Evolutionary conservation across 2,113 vertebrate genomes (phyloP).

Genomic region (Mirza zaza): DNA sequence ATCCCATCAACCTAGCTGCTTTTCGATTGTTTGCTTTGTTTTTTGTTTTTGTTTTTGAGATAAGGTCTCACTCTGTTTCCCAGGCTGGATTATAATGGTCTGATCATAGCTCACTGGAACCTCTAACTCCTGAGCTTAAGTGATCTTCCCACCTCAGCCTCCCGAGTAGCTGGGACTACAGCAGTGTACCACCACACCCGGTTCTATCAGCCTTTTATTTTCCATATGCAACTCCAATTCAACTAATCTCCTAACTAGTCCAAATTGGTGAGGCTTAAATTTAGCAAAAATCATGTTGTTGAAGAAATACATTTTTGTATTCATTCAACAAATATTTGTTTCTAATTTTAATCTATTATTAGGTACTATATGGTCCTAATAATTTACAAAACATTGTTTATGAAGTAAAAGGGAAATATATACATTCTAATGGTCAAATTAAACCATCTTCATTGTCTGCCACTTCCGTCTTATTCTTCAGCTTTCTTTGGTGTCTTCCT

Average conservation of each 20-base stretch:
- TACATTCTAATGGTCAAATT: background rate
- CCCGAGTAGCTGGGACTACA: no score
- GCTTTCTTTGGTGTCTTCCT: background rate
- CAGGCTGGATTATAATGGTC: no score
- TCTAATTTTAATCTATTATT: background rate
- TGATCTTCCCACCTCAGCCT: no score
- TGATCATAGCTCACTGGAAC: no score
- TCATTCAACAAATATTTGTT: background rate
- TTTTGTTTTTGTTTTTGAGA: no score
- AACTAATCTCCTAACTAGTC: background rate
- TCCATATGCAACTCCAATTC: background rate
- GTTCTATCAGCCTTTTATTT: background rate
- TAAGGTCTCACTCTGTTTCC: no score
- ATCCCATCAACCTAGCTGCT: background rate
- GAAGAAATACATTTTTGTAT: background rate
- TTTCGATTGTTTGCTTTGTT: no score
- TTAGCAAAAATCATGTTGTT: background rate
- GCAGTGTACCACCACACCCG: no score
- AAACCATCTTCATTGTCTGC: background rate
- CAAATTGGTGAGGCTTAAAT: background rate
- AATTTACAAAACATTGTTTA: background rate
- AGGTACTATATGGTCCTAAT: background rate
- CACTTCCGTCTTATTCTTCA: background rate
- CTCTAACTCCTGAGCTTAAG: no score
- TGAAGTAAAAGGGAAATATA: background rate